These are phyloP conservation scores for Muscicapa comitata DNA, from an alignment of 2,797 vertebrate species.

Conservation along the genomic window DNA sequence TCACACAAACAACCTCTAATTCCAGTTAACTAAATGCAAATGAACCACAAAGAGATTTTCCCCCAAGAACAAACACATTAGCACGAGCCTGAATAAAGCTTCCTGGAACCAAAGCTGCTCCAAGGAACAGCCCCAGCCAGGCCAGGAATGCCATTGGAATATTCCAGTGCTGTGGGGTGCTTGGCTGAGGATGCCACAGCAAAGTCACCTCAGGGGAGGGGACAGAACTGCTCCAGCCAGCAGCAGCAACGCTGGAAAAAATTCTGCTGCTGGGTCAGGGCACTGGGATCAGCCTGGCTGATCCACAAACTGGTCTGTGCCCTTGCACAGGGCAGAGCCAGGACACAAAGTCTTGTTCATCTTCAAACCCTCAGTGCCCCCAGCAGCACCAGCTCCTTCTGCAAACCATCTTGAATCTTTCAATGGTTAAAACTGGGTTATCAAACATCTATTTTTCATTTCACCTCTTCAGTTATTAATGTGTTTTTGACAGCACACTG, in stretches of 20 bases:
- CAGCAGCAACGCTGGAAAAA: neutral
- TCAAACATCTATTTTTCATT: accelerated
- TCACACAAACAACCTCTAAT: neutral
- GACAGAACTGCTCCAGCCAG: neutral
- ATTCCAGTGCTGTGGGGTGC: neutral
- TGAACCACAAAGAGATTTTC: neutral
- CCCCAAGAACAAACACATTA: neutral
- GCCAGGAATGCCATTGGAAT: neutral
- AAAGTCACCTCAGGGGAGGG: neutral
- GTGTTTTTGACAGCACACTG: neutral
- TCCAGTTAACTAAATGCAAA: neutral
- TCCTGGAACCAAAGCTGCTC: neutral
- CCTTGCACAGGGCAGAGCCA: neutral
- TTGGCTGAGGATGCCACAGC: neutral
- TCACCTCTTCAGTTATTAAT: accelerated
- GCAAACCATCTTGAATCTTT: accelerated
- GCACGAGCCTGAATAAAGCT: neutral
- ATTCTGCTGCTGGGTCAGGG: neutral
- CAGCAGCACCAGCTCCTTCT: neutral
- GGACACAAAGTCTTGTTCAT: accelerated
- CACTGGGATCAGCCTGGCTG: neutral
- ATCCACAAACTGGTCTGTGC: accelerated
- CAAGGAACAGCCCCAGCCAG: neutral
- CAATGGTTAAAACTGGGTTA: neutral
- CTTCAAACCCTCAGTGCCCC: accelerated